Base-by-base conservation (phyloP, 2,797 vertebrate genomes). In the Streptopelia turtur region DNA sequence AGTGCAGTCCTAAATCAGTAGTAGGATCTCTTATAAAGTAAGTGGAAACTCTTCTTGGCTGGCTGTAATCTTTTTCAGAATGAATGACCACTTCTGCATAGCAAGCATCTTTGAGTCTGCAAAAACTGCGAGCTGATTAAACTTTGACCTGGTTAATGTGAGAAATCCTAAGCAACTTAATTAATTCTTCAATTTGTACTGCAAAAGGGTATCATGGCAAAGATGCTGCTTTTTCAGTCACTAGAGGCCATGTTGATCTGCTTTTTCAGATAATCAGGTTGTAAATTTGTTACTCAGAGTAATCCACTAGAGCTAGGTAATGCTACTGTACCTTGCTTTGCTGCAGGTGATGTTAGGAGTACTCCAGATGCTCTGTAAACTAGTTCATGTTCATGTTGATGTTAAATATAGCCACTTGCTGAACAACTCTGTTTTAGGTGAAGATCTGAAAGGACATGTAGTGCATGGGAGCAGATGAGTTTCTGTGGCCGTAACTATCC, bases 401-500 rank as follows among this genome's bases (percentile, higher is more conserved):
- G 84, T 86, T 96, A 94, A 94, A 87, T 90, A 90, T 84, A 95
- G 88, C 55, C 6, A 35, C 9, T 24, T 77, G 59, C 84, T 77
- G 76, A 92, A 65, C 39, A 66, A 16, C 31, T 72, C 50, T 14
- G 27, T 52, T 90, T 55, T 66, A 89, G 47, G 47, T 84, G 78
- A 69, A 72, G 74, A 56, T 56, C 35, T 80, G 68, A 69, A 88
- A 70, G 70, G 66, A 20, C n/a, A 21, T 0, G 2, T 4, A 31
- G 0, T 33, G 17, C 16, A 20, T 0, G 0, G 59, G 60, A 82
- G n/a, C 55, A 57, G 33, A 15, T 22, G 23, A 41, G 21, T 52
- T 55, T 50, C 55, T 79, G 9, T 74, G 47, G 35, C 80, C 57
- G 45, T 71, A 84, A 16, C 22, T 71, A 2, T 75, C 30, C 0